Conservation (phyloP, 2,113 vertebrate genomes). For the Synodontis membranacea region DNA sequence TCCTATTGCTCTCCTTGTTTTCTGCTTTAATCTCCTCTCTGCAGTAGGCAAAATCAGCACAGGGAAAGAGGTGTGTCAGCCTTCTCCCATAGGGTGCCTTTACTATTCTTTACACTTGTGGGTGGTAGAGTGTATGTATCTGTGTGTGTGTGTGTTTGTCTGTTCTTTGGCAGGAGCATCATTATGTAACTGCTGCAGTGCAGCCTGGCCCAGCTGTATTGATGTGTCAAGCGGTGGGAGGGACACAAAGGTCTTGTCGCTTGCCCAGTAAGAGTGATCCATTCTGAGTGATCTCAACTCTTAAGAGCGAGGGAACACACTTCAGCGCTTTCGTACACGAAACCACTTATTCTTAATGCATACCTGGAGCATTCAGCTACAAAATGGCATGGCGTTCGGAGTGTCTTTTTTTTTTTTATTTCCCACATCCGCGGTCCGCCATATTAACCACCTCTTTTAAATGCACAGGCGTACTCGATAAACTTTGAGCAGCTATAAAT, state of each 20-base stretch:
- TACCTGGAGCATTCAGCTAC: not conserved
- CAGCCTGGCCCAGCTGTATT: constrained; percentile 61
- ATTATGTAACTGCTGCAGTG: constrained; percentile 66
- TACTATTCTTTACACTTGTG: constrained; percentile 26
- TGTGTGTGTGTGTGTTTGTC: constrained; percentile 33
- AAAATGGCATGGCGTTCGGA: not conserved
- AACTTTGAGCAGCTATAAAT: constrained; percentile 45
- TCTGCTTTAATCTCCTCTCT: not conserved
- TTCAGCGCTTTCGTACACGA: not conserved
- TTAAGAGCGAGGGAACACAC: constrained; percentile 24
- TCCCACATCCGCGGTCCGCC: not conserved
- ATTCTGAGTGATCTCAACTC: constrained; percentile 15
- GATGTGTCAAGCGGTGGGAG: constrained; percentile 58
- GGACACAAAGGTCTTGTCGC: constrained; percentile 46
- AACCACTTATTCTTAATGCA: constrained; percentile 2
- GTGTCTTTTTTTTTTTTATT: not conserved
- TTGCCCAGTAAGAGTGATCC: constrained; percentile 37
- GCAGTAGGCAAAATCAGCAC: constrained; percentile 28
- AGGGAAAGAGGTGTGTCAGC: constrained; percentile 22
- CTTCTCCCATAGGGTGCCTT: constrained; percentile 20
- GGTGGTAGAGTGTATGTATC: constrained; percentile 30
- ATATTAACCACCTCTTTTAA: not conserved
- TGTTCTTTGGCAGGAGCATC: constrained; percentile 48
- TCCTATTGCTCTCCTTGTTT: not conserved
- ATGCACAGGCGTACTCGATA: constrained; percentile 19